phyloP scores from a whole-genome alignment of 2,113 vertebrate species.

The Salminus brasiliensis region DNA sequence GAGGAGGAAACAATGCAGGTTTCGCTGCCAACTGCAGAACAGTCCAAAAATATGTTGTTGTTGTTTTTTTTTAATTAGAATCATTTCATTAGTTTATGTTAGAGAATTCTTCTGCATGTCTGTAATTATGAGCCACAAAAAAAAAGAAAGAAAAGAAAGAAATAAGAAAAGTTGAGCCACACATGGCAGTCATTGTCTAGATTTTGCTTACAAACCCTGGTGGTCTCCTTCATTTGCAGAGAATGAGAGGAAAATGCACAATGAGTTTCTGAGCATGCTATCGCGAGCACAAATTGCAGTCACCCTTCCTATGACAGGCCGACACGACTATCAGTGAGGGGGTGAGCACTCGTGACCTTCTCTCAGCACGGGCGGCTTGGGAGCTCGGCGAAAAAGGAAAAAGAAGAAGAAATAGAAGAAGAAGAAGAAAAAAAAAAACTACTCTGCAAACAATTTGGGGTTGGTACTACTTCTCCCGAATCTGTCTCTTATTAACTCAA shows the following conservation, averaged over 20 bases:
- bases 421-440: not conserved
- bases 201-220: not conserved
- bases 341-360: constrained; percentile 12
- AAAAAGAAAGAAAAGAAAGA: too few relatives aligned
- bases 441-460: constrained; percentile 83
- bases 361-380: not conserved
- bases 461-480: constrained; percentile 78
- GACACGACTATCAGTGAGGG: not conserved
- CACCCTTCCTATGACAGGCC: constrained; percentile 1
- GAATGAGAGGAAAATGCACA: not conserved
- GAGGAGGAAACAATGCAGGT: too few relatives aligned
- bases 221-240: not conserved
- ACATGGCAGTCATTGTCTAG: too few relatives aligned
- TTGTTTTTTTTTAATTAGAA: too few relatives aligned
- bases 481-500: constrained; percentile 88
- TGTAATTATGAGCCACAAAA: too few relatives aligned
- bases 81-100: too few relatives aligned
- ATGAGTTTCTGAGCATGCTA: not conserved
- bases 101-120: too few relatives aligned
- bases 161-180: too few relatives aligned
- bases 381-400: not conserved
- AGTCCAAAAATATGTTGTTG: too few relatives aligned
- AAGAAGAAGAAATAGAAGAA: not conserved
- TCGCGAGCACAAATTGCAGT: too few relatives aligned
- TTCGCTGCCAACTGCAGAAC: too few relatives aligned